phyloP scores from a whole-genome alignment of 2,888 invertebrate genomes.

The Coenonympha glycerion region DNA sequence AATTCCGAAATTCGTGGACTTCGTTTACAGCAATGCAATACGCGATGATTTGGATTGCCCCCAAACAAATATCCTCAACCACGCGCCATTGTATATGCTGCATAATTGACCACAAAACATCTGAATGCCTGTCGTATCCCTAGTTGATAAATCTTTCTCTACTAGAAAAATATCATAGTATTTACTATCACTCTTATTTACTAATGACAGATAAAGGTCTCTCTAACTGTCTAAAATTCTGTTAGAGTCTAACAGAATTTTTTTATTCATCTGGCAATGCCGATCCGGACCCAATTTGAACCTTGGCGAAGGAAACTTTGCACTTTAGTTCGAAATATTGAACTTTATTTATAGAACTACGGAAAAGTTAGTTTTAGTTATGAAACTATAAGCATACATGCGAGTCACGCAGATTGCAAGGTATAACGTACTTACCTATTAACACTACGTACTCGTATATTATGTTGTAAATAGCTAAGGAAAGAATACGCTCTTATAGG shows the following conservation, averaged over 20 bases:
- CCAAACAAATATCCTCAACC: too few species aligned
- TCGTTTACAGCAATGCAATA: slow-evolving; percentile 33
- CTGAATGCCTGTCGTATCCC: too few species aligned
- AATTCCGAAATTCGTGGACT: slow-evolving; percentile 60
- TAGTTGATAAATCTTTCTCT: too few species aligned
- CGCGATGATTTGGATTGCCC: neutral
- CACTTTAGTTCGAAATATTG: neutral
- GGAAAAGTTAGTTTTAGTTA: neutral
- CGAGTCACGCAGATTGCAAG: slow-evolving; percentile 14
- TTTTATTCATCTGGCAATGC: too few species aligned
- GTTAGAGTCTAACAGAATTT: too few species aligned
- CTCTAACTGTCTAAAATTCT: too few species aligned
- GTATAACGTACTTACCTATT: slow-evolving; percentile 21
- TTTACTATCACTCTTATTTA: too few species aligned
- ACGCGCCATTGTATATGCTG: neutral
- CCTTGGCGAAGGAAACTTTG: neutral
- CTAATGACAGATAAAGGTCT: too few species aligned
- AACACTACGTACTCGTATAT: slow-evolving; percentile 27
- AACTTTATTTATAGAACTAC: slow-evolving; percentile 4
- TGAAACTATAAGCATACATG: neutral
- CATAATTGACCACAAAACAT: neutral
- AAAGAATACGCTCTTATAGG: too few species aligned
- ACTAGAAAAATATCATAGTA: too few species aligned
- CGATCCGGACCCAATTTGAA: neutral
- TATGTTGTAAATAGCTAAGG: too few species aligned